A percentile compares a stretch with the other conserved stretches of the same genome.
phyloP scores from a whole-genome alignment of 2,113 vertebrate genomes.

The Halcyon senegalensis region DNA sequence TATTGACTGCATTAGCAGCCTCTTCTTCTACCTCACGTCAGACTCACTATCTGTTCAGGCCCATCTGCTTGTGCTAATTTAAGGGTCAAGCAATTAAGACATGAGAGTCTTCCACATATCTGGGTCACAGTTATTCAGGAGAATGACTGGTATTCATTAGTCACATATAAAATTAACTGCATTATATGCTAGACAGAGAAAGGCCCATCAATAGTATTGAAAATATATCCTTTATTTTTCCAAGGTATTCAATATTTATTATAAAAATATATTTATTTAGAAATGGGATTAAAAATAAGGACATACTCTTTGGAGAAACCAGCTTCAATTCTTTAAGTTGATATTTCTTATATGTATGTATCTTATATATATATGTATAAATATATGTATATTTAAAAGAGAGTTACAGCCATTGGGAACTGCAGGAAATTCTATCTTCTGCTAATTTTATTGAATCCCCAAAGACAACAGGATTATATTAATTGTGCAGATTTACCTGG shows the following conservation, averaged over 20 bases:
- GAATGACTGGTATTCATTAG: constrained; percentile 1
- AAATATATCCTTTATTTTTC: background rate
- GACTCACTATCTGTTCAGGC: background rate
- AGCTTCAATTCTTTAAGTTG: background rate
- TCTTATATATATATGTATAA: rapidly evolving
- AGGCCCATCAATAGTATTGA: background rate
- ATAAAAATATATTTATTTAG: background rate
- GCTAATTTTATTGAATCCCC: background rate
- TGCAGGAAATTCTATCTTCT: background rate
- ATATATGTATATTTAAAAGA: background rate
- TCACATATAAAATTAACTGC: background rate
- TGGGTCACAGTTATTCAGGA: background rate
- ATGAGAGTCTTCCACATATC: background rate
- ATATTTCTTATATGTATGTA: background rate
- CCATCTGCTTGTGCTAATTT: constrained; percentile 18
- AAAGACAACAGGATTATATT: background rate
- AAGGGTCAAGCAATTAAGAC: constrained; percentile 20
- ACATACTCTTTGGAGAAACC: background rate
- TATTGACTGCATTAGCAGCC: background rate
- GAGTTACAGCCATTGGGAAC: background rate
- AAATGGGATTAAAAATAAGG: background rate
- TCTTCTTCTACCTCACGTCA: background rate
- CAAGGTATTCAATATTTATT: background rate
- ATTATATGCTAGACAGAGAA: background rate
- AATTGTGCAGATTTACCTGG: background rate